These are phyloP conservation scores for Rhinichthys osculus DNA, from an alignment of 2,797 vertebrate genomes.

Conservation along the genomic window DNA sequence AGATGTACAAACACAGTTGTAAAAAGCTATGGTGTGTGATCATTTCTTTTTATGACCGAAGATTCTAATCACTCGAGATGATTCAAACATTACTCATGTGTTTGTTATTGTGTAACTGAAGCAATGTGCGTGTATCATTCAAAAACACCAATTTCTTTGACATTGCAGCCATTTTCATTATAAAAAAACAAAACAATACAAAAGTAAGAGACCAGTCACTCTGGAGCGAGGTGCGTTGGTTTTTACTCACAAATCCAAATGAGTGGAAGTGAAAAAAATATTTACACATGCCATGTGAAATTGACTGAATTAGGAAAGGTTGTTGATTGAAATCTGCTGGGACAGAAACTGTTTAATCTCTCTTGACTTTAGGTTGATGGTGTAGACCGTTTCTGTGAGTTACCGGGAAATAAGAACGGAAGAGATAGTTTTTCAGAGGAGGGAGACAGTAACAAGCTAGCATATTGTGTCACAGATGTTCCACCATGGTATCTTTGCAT, in stretches of 20 bases:
- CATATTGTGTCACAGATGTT: slow-evolving; percentile 85
- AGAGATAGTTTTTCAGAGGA: slow-evolving; percentile 43
- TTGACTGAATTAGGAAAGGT: neutral
- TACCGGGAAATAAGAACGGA: slow-evolving; percentile 53
- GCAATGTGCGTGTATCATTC: neutral
- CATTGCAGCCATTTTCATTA: neutral
- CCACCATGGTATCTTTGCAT: slow-evolving; percentile 96
- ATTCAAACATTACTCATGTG: slow-evolving; percentile 5
- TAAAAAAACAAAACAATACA: neutral
- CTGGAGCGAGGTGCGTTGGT: neutral
- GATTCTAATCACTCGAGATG: neutral
- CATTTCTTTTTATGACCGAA: neutral
- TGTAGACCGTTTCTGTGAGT: slow-evolving; percentile 70
- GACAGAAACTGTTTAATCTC: neutral
- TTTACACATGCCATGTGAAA: neutral
- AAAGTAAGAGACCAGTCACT: neutral
- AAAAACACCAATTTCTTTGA: neutral
- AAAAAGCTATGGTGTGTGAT: slow-evolving; percentile 6
- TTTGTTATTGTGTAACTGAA: slow-evolving; percentile 13
- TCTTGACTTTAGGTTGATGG: slow-evolving; percentile 74
- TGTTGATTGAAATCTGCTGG: neutral
- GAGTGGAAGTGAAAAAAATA: neutral
- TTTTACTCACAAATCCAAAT: neutral
- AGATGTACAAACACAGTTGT: neutral
- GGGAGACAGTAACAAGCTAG: slow-evolving; percentile 73